phyloP scores from a whole-genome alignment of 2,888 invertebrate species.

The Eucera pruinosa region DNA sequence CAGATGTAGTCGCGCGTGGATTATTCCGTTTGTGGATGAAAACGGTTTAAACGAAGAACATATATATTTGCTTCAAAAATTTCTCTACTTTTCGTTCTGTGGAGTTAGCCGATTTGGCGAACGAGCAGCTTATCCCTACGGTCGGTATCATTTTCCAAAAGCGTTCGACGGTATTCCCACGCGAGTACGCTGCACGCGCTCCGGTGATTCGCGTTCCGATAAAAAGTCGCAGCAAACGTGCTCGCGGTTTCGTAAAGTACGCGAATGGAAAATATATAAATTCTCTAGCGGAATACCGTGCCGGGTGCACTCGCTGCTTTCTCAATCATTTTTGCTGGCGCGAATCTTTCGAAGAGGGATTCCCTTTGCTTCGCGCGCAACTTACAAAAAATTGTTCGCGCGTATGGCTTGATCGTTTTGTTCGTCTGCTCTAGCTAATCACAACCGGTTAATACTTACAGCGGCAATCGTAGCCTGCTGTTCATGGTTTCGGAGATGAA shows the following conservation, averaged over 20 bases:
- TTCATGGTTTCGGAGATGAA: neutral
- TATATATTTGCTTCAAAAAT: too few species aligned
- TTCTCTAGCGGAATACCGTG: neutral
- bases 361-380: neutral
- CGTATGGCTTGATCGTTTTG: neutral
- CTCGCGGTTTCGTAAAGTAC: constrained; percentile 9
- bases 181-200: too few species aligned
- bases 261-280: constrained; percentile 26
- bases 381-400: constrained; percentile 3
- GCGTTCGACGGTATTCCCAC: too few species aligned
- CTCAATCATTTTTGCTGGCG: too few species aligned
- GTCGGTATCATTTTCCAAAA: too few species aligned
- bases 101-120: too few species aligned
- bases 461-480: constrained; percentile 42
- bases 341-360: neutral
- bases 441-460: constrained; percentile 67
- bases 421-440: constrained; percentile 50
- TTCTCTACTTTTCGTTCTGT: too few species aligned
- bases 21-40: too few species aligned
- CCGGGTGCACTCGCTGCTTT: neutral
- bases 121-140: too few species aligned
- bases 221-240: constrained; percentile 19
- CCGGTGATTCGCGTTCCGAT: neutral
- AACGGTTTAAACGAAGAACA: too few species aligned
- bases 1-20: too few species aligned